Base-by-base conservation (phyloP, 1,140 invertebrate species). In the Macrotrachela quadricornifera region DNA sequence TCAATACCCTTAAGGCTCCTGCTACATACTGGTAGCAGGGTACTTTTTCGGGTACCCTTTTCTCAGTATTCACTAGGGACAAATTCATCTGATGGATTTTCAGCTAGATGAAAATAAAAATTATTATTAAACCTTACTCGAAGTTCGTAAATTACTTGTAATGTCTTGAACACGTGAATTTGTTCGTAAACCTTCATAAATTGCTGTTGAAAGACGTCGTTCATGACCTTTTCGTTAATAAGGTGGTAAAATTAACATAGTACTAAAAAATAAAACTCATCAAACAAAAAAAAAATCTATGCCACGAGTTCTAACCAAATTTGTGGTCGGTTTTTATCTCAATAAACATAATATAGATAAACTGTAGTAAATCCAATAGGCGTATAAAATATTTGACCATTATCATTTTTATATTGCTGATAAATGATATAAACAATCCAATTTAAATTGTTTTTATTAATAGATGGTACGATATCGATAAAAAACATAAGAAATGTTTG, bases 321-420 rank as follows among this genome's bases (percentile, higher is more conserved):
- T 51, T 90, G 74, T 10, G 87, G 85, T 40, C 90, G 73, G 44
- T 77, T 79, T 63, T 83, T 78, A 44, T 77, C 71, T 0, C 87
- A 88, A 71, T 92, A 92, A 1, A 83, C 82, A 66, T 88, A 96
- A 68, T 90, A 96, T 59, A 83, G 79, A 72, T 92, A 96, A 18
- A 90, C 79, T 0, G 86, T 85, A 39, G 79, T 77, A 69, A 87
- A 94, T 10, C 84, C 90, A 57, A 79, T 78, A 51, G 83, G 78
- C 38, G 79, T 79, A 63, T 84, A 86, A n/a, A 72, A 70, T 54
- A 59, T 60, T 14, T 62, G 58, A 9, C 68, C 61, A 13, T 80
- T 79, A 62, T 79, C 73, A 43, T 72, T 68, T 55, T 73, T 71
- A 61, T 80, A 84, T 62, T 81, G n/a, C n/a, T n/a, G n/a, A n/a